Evolutionary conservation across 2,797 vertebrate genomes (phyloP), one percentile per base, ranked within the genome.

Genomic region (Etheostoma perlongum): DNA sequence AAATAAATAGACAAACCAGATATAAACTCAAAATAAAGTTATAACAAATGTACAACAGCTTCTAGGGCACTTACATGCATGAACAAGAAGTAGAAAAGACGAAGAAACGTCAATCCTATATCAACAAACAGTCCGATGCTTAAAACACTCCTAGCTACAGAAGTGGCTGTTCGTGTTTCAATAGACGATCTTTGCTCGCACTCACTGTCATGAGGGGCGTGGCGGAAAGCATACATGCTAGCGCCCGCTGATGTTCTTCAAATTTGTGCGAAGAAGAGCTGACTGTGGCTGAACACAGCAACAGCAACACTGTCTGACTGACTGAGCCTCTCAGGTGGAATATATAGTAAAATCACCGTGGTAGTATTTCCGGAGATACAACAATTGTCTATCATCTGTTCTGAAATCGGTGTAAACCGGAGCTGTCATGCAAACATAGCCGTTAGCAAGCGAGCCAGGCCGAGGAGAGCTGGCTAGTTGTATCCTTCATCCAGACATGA

Each of bases 401-500:
- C 36, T 25, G 49, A 64, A 64, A 76, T 7, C 70, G 21, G 44
- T 13, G 44, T 9, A 2, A 63, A 40, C 63, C 61, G 70, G 67
- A 58, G 72, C 72, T 51, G 78, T 66, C n/a, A 92, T 91, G 85
- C 82, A 33, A 73, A 80, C 69, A 78, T 88, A 92, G 89, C 74
- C 15, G 71, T 57, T 70, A 85, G 85, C 81, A 33, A 27, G 61
- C 54, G 73, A 83, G 76, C 49, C 81, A 79, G 89, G 88, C 85
- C 81, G 76, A 65, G 63, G n/a, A 46, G 44, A 70, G 81, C 83
- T 51, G 82, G 60, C 84, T 71, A 82, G 59, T 67, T 21, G 80
- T 33, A 16, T 23, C 88, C 85, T 72, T 58, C 83, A 72, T 54
- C 83, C 76, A 15, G 87, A 86, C 77, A 60, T 83, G 90, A 86